Evolutionary conservation across 2,797 vertebrate species (phyloP), one percentile per base, ranked within the genome.

Genomic region (Pelochelys cantorii): DNA sequence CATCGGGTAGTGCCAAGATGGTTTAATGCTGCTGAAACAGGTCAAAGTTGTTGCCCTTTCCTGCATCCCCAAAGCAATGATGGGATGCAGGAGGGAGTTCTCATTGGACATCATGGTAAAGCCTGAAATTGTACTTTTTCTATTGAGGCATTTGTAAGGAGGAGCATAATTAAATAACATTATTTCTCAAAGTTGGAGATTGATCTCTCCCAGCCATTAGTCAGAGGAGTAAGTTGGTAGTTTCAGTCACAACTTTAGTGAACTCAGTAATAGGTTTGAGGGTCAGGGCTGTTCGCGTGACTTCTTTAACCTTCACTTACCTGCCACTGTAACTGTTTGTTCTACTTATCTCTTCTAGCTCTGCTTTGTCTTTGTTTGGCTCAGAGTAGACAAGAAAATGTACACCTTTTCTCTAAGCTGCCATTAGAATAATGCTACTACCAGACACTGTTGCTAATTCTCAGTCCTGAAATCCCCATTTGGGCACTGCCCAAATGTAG

Each of bases 281-380:
- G 78, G 93, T 34, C 90, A 93, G 92, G 90, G 80, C 81, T 94
- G 83, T 23, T 83, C 14, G 23, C 52, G 42, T 90, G 94, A 62
- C 87, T 93, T 87, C 42, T 79, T 91, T 87, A 85, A 89, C 81
- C 84, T 79, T 79, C 85, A 5, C 84, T 83, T 65, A 12, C 18
- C 22, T 77, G 81, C 88, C 92, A 29, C 92, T 78, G 60, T 78
- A 29, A 90, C 84, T 89, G 62, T 27, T 77, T 93, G 59, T 83
- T 4, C 37, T 84, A 34, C 91, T 81, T 88, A 91, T 56, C 68
- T 11, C 87, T 85, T 55, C 81, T 88, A 42, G 48, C 74, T 74
- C 79, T 90, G 85, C 93, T 34, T 65, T 79, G 84, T 77, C 31
- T 86, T 81, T 29, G 81, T 37, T 88, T 88, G 89, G 78, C 93